Conservation (phyloP, 2,797 vertebrate genomes). For the Nannoperca obscura region DNA sequence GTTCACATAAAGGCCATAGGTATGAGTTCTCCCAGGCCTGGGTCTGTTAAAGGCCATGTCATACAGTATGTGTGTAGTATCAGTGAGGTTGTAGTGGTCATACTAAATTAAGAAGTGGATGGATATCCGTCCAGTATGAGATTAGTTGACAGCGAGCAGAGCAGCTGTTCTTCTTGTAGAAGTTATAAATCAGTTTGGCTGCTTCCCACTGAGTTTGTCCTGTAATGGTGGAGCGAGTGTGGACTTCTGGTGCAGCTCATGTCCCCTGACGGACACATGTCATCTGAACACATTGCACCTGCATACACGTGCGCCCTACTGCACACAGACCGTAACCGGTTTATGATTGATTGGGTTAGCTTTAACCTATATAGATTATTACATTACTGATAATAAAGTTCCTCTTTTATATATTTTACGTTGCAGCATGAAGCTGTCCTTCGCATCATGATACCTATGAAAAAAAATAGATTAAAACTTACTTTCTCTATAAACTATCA, state of each 20-base stretch:
- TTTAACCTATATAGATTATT: neutral
- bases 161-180: constrained; percentile 81
- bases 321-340: neutral
- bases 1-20: constrained; percentile 64
- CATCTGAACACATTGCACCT: constrained; percentile 57
- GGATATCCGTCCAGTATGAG: constrained; percentile 73
- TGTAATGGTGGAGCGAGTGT: constrained; percentile 34
- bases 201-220: constrained; percentile 61
- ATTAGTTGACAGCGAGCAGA: constrained; percentile 75
- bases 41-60: constrained; percentile 56
- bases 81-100: constrained; percentile 68
- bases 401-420: neutral
- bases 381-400: neutral
- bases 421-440: neutral
- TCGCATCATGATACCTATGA: neutral
- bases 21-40: constrained; percentile 26
- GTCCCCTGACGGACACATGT: constrained; percentile 46
- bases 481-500: neutral
- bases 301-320: constrained; percentile 24
- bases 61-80: constrained; percentile 40
- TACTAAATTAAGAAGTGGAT: constrained; percentile 83
- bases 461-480: neutral
- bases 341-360: neutral
- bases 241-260: constrained; percentile 26
- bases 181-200: constrained; percentile 79